Percentiles rank a stretch among this genome's conserved stretches.
These are phyloP conservation scores for Lepeophtheirus nordmannii DNA, from an alignment of 2,888 invertebrate species.

Conservation along the genomic window DNA sequence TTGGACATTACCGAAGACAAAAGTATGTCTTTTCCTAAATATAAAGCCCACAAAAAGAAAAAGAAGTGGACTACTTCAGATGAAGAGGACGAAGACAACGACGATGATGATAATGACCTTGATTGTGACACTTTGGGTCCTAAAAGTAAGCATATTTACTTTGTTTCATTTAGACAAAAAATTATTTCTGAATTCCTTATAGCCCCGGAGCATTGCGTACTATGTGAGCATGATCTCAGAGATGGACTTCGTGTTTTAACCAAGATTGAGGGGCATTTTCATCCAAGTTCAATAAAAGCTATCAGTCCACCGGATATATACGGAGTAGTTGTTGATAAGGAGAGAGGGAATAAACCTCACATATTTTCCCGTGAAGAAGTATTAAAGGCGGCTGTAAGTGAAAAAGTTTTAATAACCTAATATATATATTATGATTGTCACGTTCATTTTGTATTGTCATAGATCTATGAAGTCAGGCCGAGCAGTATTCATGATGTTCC, in stretches of 20 bases:
- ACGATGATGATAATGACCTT: background rate
- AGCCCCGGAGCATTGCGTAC: background rate
- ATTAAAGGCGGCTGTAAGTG: constrained; percentile 68
- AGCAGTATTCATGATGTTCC: constrained; percentile 51
- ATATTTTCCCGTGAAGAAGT: constrained; percentile 81
- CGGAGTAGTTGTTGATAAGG: constrained; percentile 76
- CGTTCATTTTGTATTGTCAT: constrained; percentile 28
- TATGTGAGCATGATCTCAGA: constrained; percentile 41
- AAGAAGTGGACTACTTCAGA: background rate
- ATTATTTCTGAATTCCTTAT: no score
- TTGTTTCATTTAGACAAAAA: no score
- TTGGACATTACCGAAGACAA: background rate
- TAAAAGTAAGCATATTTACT: no score
- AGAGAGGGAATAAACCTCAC: constrained; percentile 73
- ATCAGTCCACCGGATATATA: constrained; percentile 83
- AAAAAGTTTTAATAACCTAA: background rate
- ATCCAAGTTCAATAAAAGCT: constrained; percentile 72
- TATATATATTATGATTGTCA: constrained; percentile 8
- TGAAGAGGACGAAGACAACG: background rate
- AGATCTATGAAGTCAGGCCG: constrained; percentile 73
- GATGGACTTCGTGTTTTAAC: constrained; percentile 59
- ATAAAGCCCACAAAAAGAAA: background rate
- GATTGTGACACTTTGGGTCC: no score
- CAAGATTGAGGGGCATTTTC: constrained; percentile 77
- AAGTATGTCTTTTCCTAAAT: background rate